Conservation (phyloP, 2,888 invertebrate genomes). For the Pharmacophagus antenor region DNA sequence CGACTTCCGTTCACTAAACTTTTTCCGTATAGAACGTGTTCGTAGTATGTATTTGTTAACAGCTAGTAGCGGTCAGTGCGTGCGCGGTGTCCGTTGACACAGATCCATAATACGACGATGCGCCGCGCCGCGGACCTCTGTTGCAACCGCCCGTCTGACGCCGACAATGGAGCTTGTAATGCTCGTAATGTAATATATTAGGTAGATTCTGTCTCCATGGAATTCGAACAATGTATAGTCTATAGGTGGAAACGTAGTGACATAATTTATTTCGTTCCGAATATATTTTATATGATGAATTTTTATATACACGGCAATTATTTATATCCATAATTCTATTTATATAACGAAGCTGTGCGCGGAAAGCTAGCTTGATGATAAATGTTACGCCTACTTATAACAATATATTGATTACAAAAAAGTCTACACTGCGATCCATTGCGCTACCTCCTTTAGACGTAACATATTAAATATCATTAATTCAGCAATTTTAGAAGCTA, state of each 20-base stretch:
- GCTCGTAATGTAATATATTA: background rate
- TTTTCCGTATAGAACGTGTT: slow-evolving; percentile 6
- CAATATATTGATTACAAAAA: too few relatives aligned
- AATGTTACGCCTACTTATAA: too few relatives aligned
- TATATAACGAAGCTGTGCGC: too few relatives aligned
- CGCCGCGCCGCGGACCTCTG: slow-evolving; percentile 15
- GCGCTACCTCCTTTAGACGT: too few relatives aligned
- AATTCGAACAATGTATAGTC: background rate
- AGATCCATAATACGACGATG: slow-evolving; percentile 30
- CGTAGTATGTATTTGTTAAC: slow-evolving; percentile 21
- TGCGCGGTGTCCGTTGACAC: slow-evolving; percentile 24
- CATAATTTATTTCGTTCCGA: background rate
- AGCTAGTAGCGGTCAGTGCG: slow-evolving; percentile 12
- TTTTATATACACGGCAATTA: too few relatives aligned
- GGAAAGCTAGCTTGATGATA: too few relatives aligned
- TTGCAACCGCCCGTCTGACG: slow-evolving; percentile 28
- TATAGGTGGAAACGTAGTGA: background rate
- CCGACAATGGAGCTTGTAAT: slow-evolving; percentile 18
- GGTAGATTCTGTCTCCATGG: too few relatives aligned
- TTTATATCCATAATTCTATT: too few relatives aligned
- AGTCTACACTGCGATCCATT: too few relatives aligned
- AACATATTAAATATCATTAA: too few relatives aligned
- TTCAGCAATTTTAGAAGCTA: too few relatives aligned
- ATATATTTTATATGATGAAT: background rate
- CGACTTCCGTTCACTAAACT: slow-evolving; percentile 13